Evolutionary conservation across 2,113 vertebrate species (phyloP).

Genomic region (Cyprinodon tularosa): DNA sequence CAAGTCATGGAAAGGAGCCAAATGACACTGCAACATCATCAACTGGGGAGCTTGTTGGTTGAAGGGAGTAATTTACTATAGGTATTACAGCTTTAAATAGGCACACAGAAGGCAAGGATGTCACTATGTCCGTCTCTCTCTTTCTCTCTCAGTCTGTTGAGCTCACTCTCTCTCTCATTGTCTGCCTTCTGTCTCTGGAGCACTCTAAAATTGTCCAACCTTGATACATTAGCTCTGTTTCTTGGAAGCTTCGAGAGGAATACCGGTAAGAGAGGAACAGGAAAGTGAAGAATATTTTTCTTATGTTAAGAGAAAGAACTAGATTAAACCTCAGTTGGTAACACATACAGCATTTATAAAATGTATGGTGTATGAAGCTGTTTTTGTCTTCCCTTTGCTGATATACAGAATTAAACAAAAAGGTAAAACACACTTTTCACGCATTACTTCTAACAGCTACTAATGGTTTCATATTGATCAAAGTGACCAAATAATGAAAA

Average conservation of each 20-base stretch:
- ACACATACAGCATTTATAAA: background rate
- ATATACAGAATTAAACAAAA: conserved; percentile 23
- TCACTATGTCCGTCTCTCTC: conserved; percentile 30
- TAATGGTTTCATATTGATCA: conserved; percentile 53
- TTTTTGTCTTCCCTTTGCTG: background rate
- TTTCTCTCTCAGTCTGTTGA: conserved; percentile 21
- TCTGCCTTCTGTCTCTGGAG: conserved; percentile 44
- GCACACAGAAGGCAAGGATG: conserved; percentile 24
- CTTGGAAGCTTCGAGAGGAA: conserved; percentile 35
- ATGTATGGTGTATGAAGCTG: background rate
- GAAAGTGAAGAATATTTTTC: conserved; percentile 29
- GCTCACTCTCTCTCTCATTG: conserved; percentile 17
- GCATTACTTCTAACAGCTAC: conserved; percentile 39
- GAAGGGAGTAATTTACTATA: conserved; percentile 32
- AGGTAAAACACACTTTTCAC: conserved; percentile 46
- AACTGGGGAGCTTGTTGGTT: conserved; percentile 6
- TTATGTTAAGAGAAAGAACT: background rate
- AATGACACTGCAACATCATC: conserved; percentile 49
- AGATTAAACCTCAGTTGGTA: background rate
- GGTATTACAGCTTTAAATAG: conserved; percentile 49
- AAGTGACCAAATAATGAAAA: conserved; percentile 50
- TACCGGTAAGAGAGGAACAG: conserved; percentile 18
- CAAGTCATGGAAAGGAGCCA: conserved; percentile 13
- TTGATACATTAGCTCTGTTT: conserved; percentile 46
- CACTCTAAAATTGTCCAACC: conserved; percentile 61